Base-by-base conservation (phyloP, 2,113 vertebrate species). In the Peromyscus leucopus region DNA sequence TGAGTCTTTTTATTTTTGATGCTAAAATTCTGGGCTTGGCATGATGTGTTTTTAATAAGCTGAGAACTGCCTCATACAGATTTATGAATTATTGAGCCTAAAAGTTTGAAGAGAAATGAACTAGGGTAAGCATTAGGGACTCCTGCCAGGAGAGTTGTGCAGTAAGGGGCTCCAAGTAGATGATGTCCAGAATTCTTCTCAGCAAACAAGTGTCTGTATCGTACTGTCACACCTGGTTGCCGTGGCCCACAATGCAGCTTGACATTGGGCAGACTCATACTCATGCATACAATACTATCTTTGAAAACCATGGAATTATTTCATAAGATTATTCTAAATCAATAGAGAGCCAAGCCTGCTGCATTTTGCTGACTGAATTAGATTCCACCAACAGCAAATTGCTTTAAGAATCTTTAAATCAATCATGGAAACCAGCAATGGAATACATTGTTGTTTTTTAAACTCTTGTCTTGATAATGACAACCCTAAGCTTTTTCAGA, bases 1-100 rank as follows among this genome's bases (percentile, higher is more conserved):
- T 80, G 48, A 67, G 71, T 59, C 86, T 83, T 26, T 67, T 97
- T 72, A 21, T 71, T 96, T 96, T 75, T 79, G 36, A 55, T 94
- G 72, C 63, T 67, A 51, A 24, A 83, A 39, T 75, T 4, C 31
- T 63, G 5, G 48, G 33, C 22, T 88, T 91, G 86, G 28, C 31
- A 80, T 21, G 72, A 42, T 10, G 24, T 84, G 79, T 7, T 92
- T 90, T 88, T 84, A 90, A 92, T 78, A 94, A 84, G 5, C 39
- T 1, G 24, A 88, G 42, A 10, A 67, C 24, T 74, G 33, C 89
- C 93, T 93, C n/a, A 9, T 42, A 42, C 4, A 90, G 22, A 55
- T 89, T 80, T 83, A 7, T 78, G 59, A 92, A 89, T 75, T 31
- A 75, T 19, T 67, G 61, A 86, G 28, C 61, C 83, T 91, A 31